phyloP scores from a whole-genome alignment of 2,888 invertebrate species.

The Adineta ricciae region DNA sequence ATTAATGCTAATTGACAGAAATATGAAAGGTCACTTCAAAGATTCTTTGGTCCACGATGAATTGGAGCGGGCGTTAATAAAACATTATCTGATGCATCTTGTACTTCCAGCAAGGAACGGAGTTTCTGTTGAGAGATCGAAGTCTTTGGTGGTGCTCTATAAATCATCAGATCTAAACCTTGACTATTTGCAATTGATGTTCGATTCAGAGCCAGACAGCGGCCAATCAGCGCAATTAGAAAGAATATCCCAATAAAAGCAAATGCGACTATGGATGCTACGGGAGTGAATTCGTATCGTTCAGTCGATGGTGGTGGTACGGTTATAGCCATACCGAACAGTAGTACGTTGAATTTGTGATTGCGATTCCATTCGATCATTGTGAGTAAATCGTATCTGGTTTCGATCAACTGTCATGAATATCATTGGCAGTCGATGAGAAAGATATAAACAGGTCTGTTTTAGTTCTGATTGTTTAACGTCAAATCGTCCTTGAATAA shows the following conservation, averaged over 20 bases:
- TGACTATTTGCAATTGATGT: not conserved
- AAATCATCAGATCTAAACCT: not conserved
- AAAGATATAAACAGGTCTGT: not conserved
- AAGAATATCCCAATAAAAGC: not conserved
- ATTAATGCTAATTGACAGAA: too few relatives aligned
- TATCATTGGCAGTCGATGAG: not conserved
- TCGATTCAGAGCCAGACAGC: not conserved
- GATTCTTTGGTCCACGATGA: not conserved
- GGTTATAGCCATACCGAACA: not conserved
- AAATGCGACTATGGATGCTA: not conserved
- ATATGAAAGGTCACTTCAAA: not conserved
- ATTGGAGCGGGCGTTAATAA: not conserved
- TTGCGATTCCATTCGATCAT: not conserved
- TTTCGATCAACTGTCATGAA: not conserved
- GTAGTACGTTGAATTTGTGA: not conserved
- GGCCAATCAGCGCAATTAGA: not conserved
- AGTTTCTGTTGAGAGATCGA: not conserved
- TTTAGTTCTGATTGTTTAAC: too few relatives aligned
- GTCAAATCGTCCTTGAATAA: too few relatives aligned
- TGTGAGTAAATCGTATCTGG: not conserved
- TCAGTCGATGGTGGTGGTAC: not conserved
- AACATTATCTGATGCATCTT: not conserved
- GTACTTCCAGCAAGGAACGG: not conserved
- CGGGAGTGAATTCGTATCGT: not conserved
- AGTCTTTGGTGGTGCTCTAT: not conserved